These are phyloP conservation scores for Anoplolepis gracilipes DNA, from an alignment of 1,140 invertebrate species.

Conservation along the genomic window DNA sequence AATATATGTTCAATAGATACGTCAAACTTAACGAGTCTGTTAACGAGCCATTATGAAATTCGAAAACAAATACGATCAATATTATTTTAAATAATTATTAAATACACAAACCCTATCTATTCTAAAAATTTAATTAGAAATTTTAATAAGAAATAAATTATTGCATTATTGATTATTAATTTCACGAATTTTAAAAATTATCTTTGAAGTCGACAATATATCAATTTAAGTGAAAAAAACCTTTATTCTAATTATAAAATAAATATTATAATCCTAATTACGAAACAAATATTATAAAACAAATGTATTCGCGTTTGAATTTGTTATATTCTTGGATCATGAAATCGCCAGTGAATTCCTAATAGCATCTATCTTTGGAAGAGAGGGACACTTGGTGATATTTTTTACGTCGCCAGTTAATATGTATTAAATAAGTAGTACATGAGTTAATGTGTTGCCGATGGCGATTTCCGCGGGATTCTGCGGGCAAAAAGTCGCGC, in stretches of 20 bases:
- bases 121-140: neutral
- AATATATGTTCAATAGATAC: neutral
- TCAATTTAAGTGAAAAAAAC: neutral
- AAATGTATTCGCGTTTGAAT: neutral
- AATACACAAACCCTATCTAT: neutral
- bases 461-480: neutral
- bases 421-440: neutral
- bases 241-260: neutral
- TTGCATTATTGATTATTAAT: too few relatives aligned
- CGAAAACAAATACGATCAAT: neutral
- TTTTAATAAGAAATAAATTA: neutral
- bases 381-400: neutral
- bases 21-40: neutral
- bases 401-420: neutral
- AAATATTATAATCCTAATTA: neutral
- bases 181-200: neutral
- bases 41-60: conserved; percentile 6
- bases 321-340: neutral
- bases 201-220: neutral
- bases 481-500: conserved; percentile 1
- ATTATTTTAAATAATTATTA: neutral
- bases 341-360: neutral
- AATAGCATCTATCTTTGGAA: neutral
- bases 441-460: neutral
- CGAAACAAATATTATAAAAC: neutral